Conservation (phyloP, 2,888 invertebrate species). For the Pasiphila rectangulata region DNA sequence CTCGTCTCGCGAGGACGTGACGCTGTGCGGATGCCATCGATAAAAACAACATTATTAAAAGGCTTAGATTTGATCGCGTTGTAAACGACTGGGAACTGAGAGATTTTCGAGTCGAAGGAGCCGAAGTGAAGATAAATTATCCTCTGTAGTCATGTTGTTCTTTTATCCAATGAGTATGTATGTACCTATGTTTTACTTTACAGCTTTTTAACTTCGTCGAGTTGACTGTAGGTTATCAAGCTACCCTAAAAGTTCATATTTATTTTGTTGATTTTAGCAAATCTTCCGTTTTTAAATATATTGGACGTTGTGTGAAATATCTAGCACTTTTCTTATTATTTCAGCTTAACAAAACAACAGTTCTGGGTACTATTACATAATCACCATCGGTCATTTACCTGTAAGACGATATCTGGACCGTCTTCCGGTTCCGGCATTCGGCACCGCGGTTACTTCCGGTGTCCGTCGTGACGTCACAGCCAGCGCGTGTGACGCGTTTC, state of each 20-base stretch:
- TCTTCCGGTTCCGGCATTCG: conserved; percentile 69
- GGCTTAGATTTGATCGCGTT: conserved; percentile 17
- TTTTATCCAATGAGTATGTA: no score
- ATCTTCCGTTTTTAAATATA: no score
- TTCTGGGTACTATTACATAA: conserved; percentile 25
- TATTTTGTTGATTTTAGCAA: no score
- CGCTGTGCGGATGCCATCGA: conserved; percentile 36
- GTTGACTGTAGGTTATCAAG: no score
- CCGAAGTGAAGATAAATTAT: not conserved
- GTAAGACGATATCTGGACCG: conserved; percentile 61
- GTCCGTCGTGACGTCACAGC: conserved; percentile 68
- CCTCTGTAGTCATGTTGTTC: no score
- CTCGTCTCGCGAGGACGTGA: conserved; percentile 46
- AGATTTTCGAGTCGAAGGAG: not conserved
- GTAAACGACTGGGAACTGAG: conserved; percentile 11
- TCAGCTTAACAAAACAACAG: conserved; percentile 2
- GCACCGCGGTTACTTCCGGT: conserved; percentile 69
- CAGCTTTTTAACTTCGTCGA: not conserved
- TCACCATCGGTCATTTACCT: conserved; percentile 61
- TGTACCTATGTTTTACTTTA: no score
- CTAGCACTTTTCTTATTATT: not conserved
- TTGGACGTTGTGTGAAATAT: not conserved
- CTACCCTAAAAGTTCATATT: no score
- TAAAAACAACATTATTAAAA: conserved; percentile 27
- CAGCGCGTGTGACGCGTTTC: conserved; percentile 71